Evolutionary conservation across 2,797 vertebrate species (phyloP), one percentile per base, ranked within the genome.

Genomic region (Urosaurus nigricauda): DNA sequence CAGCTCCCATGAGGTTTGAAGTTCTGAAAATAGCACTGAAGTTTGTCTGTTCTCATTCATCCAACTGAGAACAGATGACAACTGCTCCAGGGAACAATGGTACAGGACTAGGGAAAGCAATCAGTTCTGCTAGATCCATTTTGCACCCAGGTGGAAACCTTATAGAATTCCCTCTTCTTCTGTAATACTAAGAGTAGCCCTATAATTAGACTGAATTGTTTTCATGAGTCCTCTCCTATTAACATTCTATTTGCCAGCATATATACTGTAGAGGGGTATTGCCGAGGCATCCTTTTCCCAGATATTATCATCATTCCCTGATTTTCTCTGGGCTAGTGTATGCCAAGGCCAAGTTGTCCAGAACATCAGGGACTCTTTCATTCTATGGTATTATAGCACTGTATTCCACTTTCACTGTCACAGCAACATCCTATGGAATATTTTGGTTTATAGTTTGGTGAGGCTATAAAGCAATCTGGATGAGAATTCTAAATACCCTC

Each of bases 11-110:
- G 32, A 80, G 78, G 53, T 74, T 84, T 85, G n/a, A 74, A 73
- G 68, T 80, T 74, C 88, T 63, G 77, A 85, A 85, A 85, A 89
- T 85, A 88, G 73, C 87, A 56, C 35, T 17, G 4, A 80, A 56
- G 7, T 89, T 86, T 58, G 77, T 89, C 71, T 86, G 84, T 77
- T 86, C 43, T 75, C 56, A 85, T 89, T 89, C 84, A 86, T 77
- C 35, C 5, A 26, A 53, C 88, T 68, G 79, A 89, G 77, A 82
- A 68, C 51, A 77, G 79, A 82, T 83, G 77, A 77, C 79, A 86
- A 82, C 58, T 82, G 84, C 85, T 86, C 26, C 73, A 65, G 70
- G 79, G 84, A 51, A 86, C 58, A 77, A 77, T 8, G 35, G 71
- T 40, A 83, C 29, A 35, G 71, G 5, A 56, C 35, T 14, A 40